Base-by-base conservation (phyloP, 2,888 invertebrate genomes). In the Leptinotarsa peninsularis region DNA sequence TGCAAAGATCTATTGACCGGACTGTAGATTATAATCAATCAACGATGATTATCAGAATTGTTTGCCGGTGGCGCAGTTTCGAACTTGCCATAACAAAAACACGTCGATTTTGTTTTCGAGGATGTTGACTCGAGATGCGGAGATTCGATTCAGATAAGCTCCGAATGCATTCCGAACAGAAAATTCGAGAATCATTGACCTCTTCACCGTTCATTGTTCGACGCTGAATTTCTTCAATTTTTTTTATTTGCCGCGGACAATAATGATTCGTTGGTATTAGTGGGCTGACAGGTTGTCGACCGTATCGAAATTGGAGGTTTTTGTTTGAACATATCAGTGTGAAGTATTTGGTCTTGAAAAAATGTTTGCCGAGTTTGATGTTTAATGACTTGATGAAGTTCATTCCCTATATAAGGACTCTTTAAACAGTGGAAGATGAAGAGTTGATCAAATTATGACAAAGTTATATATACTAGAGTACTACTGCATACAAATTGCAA, bases 141-240 rank as follows among this genome's bases (percentile, higher is more conserved):
- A 63, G 63, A 63, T 63, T 43, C 33, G 63, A 63, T 63, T 63
- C 63, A 63, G 63, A 63, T 43, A 63, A 33, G 63, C n/a, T 1
- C 10, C 5, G 63, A 33, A 63, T 63, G 18, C 27, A 75, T 67
- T 75, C 71, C 74, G 56, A 56, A 67, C 71, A 71, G 21, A 74
- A 74, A 74, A 63, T 60, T 43, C 60, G n/a, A 49, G 71, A 67
- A 75, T 67, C 74, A 67, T 75, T 75, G 74, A 75, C 74, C 71
- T 67, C 74, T 58, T 58, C 54, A 49, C 21, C 58, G 71, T 27
- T 56, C 74, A 75, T 75, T 75, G 74, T 75, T 71, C 70, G 70
- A 63, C 58, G 67, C 43, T 58, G 63, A 60, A 75, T 71, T 71
- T 75, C 63, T 75, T 63, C 71, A 27, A 63, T 63, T 63, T 63